Base-by-base conservation (phyloP, 1,140 invertebrate genomes). In the Aphelenchoides fujianensis region DNA sequence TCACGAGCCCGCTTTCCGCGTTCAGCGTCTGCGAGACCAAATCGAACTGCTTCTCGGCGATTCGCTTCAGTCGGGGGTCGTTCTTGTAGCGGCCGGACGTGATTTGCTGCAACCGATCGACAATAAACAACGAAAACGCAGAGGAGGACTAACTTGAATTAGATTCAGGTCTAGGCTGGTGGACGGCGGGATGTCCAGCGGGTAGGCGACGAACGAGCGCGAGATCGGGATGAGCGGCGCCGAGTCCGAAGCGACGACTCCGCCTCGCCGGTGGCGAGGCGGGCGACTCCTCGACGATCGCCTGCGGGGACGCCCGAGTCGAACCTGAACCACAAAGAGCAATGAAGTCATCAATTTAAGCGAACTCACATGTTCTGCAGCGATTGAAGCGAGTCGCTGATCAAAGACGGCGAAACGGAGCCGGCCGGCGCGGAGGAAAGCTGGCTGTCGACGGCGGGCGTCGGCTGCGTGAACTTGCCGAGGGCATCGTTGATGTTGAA, bases 21-120 rank as follows among this genome's bases (percentile, higher is more conserved):
- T 77, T 71, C 12, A 76, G 55, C n/a, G 77, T 74, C 53, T 76
- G 41, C 16, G 75, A 68, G 2, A 79, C 77, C 35, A 79, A 35
- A 31, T 76, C 77, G 57, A 76, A 76, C 54, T 79, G 75, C 35
- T 75, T 76, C 57, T 76, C 75, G 5, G 76, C 75, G 31, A 79
- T 31, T 48, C 76, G 79, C 31, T 78, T 53, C 23, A 76, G 9
- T 32, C 75, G 73, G 3, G 75, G 75, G 61, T 76, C 75, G 36
- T 74, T 79, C 57, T 79, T 76, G 35, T 71, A 27, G 37, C 35
- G 23, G 5, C 70, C 48, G 9, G 72, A 74, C 2, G 72, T 74
- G 16, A 74, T 48, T 36, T 74, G 73, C 72, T 74, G 37, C 32
- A 74, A 76, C 2, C 19, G 7, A 30, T 64, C 23, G 36, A 68